Conservation (phyloP, 2,888 invertebrate genomes). For the Adineta ricciae region DNA sequence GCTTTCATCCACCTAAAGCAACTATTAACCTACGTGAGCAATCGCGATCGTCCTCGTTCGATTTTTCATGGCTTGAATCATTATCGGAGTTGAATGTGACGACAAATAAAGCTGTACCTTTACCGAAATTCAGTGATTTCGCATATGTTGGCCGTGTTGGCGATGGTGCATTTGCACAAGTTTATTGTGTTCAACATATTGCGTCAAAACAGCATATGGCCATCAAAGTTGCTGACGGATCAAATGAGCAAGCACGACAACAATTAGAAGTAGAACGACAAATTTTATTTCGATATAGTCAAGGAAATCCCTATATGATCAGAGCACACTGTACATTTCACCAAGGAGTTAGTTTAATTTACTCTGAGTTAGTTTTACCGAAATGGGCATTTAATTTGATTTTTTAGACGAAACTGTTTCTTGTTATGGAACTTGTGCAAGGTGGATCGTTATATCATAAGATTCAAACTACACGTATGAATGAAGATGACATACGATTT, state of each 20-base stretch:
- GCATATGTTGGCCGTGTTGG: neutral
- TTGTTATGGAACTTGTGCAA: neutral
- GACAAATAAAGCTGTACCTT: too few relatives aligned
- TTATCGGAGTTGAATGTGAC: neutral
- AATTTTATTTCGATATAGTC: neutral
- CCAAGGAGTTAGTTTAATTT: neutral
- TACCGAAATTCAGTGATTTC: neutral
- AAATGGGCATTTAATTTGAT: too few relatives aligned
- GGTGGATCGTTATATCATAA: neutral
- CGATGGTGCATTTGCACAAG: neutral
- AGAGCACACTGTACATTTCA: constrained; percentile 17
- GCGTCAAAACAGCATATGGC: neutral
- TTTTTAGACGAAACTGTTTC: neutral
- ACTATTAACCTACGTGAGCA: too few relatives aligned
- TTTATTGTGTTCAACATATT: constrained; percentile 8
- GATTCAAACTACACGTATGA: neutral
- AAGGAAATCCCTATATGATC: constrained; percentile 3
- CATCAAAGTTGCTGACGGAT: neutral
- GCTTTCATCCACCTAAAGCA: neutral
- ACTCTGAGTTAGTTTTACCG: too few relatives aligned
- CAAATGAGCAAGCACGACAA: neutral
- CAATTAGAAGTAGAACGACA: constrained; percentile 11
- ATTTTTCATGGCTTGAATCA: neutral
- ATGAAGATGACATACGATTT: neutral
- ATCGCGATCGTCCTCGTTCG: neutral